Percentiles rank a stretch among this genome's conserved stretches.
Evolutionary conservation across 2,113 vertebrate species (phyloP).

Genomic region (Onychostoma macrolepis): DNA sequence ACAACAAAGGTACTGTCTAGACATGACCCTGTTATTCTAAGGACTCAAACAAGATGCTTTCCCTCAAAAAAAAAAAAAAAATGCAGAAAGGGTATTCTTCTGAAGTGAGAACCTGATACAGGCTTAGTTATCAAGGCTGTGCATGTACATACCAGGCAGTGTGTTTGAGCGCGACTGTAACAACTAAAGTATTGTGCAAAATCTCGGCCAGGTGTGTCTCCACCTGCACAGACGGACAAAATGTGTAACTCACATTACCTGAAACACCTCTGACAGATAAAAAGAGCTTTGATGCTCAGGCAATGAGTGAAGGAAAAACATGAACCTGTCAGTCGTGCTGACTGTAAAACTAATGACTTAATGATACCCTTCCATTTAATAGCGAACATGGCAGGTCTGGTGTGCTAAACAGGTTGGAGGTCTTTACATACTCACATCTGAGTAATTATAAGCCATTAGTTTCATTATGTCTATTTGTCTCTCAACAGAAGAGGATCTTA

Average conservation of each 20-base stretch:
- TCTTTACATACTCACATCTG: not conserved
- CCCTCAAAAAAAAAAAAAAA: not conserved
- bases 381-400: not conserved
- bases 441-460: not conserved
- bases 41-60: not conserved
- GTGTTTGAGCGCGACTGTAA: not conserved
- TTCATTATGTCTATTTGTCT: not conserved
- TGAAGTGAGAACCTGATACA: slow-evolving; percentile 2
- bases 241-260: not conserved
- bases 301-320: not conserved
- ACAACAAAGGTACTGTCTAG: not conserved
- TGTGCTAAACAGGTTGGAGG: not conserved
- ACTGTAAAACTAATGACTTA: not conserved
- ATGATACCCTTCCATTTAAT: not conserved
- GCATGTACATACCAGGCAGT: not conserved
- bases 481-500: not conserved
- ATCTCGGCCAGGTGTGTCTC: not conserved
- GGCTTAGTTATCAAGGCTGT: not conserved
- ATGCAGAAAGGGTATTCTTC: not conserved
- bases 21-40: not conserved
- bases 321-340: not conserved
- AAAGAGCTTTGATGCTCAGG: slow-evolving; percentile 1
- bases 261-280: not conserved
- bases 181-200: slow-evolving; percentile 21
- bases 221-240: slow-evolving; percentile 12